Percentiles rank a stretch among this genome's conserved stretches.
These are phyloP conservation scores for Microtus oregoni DNA, from an alignment of 2,113 vertebrate species.

Conservation along the genomic window DNA sequence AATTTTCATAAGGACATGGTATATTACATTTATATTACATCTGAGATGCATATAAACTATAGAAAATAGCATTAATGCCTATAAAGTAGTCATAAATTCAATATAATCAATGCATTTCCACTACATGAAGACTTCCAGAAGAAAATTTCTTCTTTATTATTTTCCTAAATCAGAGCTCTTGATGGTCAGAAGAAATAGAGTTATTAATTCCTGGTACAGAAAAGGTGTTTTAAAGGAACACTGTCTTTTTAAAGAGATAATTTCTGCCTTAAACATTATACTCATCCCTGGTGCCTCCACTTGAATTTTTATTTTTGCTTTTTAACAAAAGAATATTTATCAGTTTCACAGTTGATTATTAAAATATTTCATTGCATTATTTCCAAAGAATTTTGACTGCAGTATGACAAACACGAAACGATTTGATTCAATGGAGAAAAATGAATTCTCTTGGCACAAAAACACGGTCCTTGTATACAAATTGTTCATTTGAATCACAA, in stretches of 20 bases:
- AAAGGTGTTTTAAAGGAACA: background rate
- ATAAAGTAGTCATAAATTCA: background rate
- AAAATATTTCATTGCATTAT: slow-evolving; percentile 48
- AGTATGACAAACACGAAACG: slow-evolving; percentile 42
- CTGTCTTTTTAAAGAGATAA: background rate
- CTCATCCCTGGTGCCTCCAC: slow-evolving; percentile 46
- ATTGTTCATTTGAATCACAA: slow-evolving; percentile 70
- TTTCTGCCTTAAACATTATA: slow-evolving; percentile 20
- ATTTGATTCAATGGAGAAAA: slow-evolving; percentile 54
- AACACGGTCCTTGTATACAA: slow-evolving; percentile 38
- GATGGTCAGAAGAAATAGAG: slow-evolving; percentile 1
- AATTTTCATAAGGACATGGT: background rate
- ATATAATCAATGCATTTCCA: slow-evolving; percentile 14
- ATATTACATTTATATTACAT: slow-evolving; percentile 61
- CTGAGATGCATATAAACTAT: background rate
- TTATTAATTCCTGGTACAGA: background rate
- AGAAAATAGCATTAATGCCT: slow-evolving; percentile 12
- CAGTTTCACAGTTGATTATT: slow-evolving; percentile 31
- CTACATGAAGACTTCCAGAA: background rate
- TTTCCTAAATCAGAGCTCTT: slow-evolving; percentile 20
- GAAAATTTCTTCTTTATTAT: background rate
- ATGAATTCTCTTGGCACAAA: slow-evolving; percentile 57
- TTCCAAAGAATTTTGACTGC: slow-evolving; percentile 48
- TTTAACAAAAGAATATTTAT: slow-evolving; percentile 70
- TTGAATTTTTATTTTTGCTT: slow-evolving; percentile 60